phyloP scores from a whole-genome alignment of 1,140 invertebrate species.

The Macrostomum lignano region DNA sequence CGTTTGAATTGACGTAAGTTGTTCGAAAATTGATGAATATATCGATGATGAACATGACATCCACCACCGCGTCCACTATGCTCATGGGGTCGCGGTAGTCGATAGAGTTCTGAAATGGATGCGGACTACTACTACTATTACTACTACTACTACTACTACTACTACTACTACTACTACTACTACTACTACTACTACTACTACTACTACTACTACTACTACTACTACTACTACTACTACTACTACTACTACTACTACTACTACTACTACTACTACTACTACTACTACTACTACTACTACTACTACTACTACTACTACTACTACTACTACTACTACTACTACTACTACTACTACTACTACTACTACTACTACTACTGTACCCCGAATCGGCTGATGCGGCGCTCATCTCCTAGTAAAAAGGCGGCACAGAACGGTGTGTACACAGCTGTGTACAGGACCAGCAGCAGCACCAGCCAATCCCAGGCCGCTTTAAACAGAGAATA shows the following conservation, averaged over 20 bases:
- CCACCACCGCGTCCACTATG: no score
- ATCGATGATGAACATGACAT: slow-evolving; percentile 53
- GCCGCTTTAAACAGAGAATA: slow-evolving; percentile 91
- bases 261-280: slow-evolving; percentile 4
- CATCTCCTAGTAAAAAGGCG: slow-evolving; percentile 70
- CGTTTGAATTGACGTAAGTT: slow-evolving; percentile 22
- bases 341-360: slow-evolving; percentile 3
- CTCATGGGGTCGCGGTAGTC: no score
- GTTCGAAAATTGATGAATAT: slow-evolving; percentile 26
- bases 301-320: slow-evolving; percentile 2
- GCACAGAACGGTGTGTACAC: slow-evolving; percentile 96
- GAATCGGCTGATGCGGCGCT: no score
- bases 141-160: slow-evolving; percentile 48
- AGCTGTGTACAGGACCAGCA: slow-evolving; percentile 96
- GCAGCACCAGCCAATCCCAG: slow-evolving; percentile 98
- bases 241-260: not conserved
- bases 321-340: slow-evolving; percentile 4
- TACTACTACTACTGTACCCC: slow-evolving; percentile 6
- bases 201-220: not conserved
- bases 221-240: not conserved
- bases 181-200: not conserved
- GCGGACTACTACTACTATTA: no score
- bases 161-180: not conserved
- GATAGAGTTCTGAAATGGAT: no score
- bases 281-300: slow-evolving; percentile 2